These are phyloP conservation scores for Oreochromis spilurus DNA, from an alignment of 2,113 vertebrate species.

Conservation along the genomic window DNA sequence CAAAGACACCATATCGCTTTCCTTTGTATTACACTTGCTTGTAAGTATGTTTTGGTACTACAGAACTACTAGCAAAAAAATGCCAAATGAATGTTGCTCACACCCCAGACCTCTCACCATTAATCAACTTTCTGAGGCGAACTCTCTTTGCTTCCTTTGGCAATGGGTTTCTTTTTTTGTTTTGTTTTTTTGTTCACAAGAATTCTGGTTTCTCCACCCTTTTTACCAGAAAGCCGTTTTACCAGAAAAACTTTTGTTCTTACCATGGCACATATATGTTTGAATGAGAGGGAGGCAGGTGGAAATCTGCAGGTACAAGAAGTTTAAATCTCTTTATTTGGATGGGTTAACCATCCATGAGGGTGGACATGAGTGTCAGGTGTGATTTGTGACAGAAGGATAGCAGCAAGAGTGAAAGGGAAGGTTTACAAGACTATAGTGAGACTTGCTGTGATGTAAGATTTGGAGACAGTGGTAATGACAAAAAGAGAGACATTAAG, in stretches of 20 bases:
- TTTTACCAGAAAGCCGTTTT: not conserved
- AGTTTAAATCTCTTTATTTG: not conserved
- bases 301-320: not conserved
- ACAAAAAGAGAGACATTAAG: not conserved
- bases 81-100: not conserved
- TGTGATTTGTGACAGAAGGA: not conserved
- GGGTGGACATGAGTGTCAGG: not conserved
- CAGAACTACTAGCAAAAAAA: not conserved
- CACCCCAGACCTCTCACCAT: not conserved
- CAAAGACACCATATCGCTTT: not conserved
- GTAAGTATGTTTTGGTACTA: not conserved
- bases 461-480: not conserved
- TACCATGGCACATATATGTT: rapidly evolving
- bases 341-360: not conserved
- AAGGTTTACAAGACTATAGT: not conserved
- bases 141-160: not conserved
- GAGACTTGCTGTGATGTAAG: not conserved
- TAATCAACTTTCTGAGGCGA: not conserved
- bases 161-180: not conserved
- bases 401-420: not conserved
- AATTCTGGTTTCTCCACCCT: not conserved
- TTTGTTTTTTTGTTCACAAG: not conserved
- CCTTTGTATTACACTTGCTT: not conserved
- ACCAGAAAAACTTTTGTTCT: not conserved
- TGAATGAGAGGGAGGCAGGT: not conserved